Base-by-base conservation (phyloP, 2,888 invertebrate species). In the Druceiella hillmani region DNA sequence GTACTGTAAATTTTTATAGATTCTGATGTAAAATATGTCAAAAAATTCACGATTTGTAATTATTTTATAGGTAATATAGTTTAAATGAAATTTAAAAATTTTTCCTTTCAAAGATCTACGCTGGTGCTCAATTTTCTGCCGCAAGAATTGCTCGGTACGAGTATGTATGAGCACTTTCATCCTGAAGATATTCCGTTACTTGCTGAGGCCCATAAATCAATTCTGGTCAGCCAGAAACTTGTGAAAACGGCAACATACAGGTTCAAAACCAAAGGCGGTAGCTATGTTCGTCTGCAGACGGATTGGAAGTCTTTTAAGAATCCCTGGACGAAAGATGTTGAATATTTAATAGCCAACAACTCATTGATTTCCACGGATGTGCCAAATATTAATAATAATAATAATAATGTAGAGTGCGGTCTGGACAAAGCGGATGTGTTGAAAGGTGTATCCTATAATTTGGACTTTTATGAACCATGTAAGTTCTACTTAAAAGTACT, bases 251-350 rank as follows among this genome's bases (percentile, higher is more conserved):
- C 79, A 55, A 69, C 83, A 1, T 91, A 89, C 62, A 73, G 83
- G 47, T 89, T 92, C 67, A 76, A 87, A 40, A 79, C 80, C 27
- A 90, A 90, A 62, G 83, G 84, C 52, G 86, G 86, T 34, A 70
- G 76, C 3, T 85, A 79, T 52, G 75, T 83, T 3, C 75, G 78
- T 35, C 62, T 94, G 10, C 83, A 84, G 55, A 91, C 90, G 43
- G 85, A 84, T 55, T 90, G 90, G 82, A 89, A 85, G 51, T 82
- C 87, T 0, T 93, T 95, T 60, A 80, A 80, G 53, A 94, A 94
- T 65, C 95, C 95, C 0, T 94, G 93, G 93, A 94, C 93, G 1
- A 91, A 91, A 41, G 94, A 94, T 55, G 82, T 91, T 44, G 94
- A 95, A 56, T 90, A 86, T 57, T 74, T 94, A 46, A 84, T 92